Percentiles rank a stretch among this genome's conserved stretches.
Evolutionary conservation across 1,140 invertebrate genomes (phyloP).

Genomic region (Sycophila sp.): DNA sequence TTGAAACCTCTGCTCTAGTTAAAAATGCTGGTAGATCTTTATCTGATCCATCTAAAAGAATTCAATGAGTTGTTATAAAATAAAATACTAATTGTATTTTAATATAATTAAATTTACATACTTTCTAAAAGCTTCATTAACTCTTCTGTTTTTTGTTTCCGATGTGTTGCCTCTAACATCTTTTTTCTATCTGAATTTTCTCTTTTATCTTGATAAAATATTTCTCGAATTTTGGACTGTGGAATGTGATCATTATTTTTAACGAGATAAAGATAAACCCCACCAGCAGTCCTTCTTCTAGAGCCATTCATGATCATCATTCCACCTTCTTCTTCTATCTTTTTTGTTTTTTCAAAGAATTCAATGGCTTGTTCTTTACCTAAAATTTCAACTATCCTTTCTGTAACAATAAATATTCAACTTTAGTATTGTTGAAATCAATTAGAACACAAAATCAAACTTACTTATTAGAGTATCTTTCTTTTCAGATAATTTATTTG

Average conservation of each 20-base stretch:
- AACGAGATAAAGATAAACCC: slow-evolving; percentile 83
- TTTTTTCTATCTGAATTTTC: slow-evolving; percentile 68
- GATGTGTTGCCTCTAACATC: slow-evolving; percentile 64
- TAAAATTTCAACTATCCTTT: slow-evolving; percentile 75
- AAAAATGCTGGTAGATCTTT: slow-evolving; percentile 71
- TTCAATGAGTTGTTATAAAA: slow-evolving; percentile 3
- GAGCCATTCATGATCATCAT: slow-evolving; percentile 86
- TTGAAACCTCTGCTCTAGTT: slow-evolving; percentile 68
- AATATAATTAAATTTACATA: slow-evolving; percentile 45
- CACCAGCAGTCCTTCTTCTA: slow-evolving; percentile 83
- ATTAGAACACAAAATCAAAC: slow-evolving; percentile 47
- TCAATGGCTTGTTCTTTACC: slow-evolving; percentile 80
- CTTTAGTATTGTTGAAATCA: background rate
- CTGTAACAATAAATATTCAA: slow-evolving; percentile 65
- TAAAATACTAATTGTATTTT: background rate
- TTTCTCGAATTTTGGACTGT: slow-evolving; percentile 74
- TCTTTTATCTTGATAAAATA: slow-evolving; percentile 77
- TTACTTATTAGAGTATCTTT: slow-evolving; percentile 78
- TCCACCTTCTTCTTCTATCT: slow-evolving; percentile 82
- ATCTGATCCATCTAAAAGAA: slow-evolving; percentile 58
- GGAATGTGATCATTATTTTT: slow-evolving; percentile 79
- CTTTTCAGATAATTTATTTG: slow-evolving; percentile 75
- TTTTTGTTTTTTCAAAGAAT: slow-evolving; percentile 81
- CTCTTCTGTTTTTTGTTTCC: slow-evolving; percentile 74
- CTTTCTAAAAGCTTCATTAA: slow-evolving; percentile 71